These are phyloP conservation scores for Pachliopta kotzebuea DNA, from an alignment of 2,888 invertebrate species.

Conservation along the genomic window DNA sequence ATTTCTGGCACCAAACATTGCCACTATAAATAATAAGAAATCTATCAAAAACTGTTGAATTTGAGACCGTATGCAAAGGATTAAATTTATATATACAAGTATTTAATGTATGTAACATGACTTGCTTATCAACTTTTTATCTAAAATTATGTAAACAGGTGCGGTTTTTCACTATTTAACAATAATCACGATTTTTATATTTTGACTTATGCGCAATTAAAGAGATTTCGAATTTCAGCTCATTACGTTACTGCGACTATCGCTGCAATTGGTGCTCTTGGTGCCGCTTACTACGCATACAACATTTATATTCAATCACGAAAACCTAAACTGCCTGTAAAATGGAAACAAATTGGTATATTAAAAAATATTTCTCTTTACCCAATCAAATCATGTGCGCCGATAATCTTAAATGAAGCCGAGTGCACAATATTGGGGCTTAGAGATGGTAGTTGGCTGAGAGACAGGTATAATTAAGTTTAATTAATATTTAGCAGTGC, in stretches of 20 bases:
- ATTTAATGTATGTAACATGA: too few species aligned
- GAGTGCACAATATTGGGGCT: constrained; percentile 79
- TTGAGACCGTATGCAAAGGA: too few species aligned
- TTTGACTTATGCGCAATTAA: not conserved
- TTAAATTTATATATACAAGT: too few species aligned
- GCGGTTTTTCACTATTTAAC: too few species aligned
- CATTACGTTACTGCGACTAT: constrained; percentile 48
- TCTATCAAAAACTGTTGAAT: too few species aligned
- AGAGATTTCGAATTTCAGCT: constrained; percentile 40
- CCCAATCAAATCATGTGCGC: constrained; percentile 82
- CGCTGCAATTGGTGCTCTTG: constrained; percentile 51
- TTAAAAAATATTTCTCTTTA: constrained; percentile 76
- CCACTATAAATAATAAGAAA: too few species aligned
- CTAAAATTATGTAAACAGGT: too few species aligned
- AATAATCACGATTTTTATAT: not conserved
- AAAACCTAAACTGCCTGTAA: constrained; percentile 56
- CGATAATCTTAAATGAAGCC: constrained; percentile 66
- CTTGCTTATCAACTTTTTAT: too few species aligned
- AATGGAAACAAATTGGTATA: constrained; percentile 81
- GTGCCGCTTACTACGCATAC: constrained; percentile 58
- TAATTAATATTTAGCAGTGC: not conserved
- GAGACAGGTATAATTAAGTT: constrained; percentile 65
- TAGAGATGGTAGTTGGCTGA: constrained; percentile 69
- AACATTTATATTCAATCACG: constrained; percentile 43
- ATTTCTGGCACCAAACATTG: too few species aligned